Conservation (phyloP, 2,797 vertebrate species). For the Hydrophis major region DNA sequence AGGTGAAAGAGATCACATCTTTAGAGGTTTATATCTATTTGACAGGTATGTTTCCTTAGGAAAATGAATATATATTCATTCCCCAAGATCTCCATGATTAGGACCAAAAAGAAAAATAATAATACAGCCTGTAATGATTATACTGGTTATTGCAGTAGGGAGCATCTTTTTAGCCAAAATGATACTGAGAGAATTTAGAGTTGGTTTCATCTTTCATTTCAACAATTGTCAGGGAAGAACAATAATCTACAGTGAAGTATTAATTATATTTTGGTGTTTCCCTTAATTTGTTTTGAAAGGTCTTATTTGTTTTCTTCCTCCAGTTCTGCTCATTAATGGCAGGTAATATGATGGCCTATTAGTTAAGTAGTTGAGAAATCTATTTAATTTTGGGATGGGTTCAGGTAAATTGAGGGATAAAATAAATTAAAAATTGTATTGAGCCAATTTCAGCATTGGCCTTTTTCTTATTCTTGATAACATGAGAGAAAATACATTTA, state of each 20-base stretch:
- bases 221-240: constrained; percentile 57
- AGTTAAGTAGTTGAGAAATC: not conserved
- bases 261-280: constrained; percentile 7
- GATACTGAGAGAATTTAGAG: constrained; percentile 53
- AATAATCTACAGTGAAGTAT: constrained; percentile 60
- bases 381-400: not conserved
- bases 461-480: not conserved
- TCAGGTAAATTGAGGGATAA: not conserved
- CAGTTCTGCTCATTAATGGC: constrained; percentile 24
- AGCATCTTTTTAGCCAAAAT: constrained; percentile 64
- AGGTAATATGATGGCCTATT: not conserved
- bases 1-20: constrained; percentile 17
- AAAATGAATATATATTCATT: not conserved
- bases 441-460: not conserved
- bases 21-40: constrained; percentile 36
- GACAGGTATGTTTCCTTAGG: constrained; percentile 18
- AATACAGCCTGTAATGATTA: constrained; percentile 53
- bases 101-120: constrained; percentile 62
- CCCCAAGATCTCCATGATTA: constrained; percentile 38
- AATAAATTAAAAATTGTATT: not conserved
- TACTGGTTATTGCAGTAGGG: constrained; percentile 60
- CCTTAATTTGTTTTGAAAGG: constrained; percentile 38
- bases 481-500: not conserved
- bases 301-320: constrained; percentile 49
- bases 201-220: constrained; percentile 62